phyloP scores from a whole-genome alignment of 2,797 vertebrate species.

The Momotus momota region DNA sequence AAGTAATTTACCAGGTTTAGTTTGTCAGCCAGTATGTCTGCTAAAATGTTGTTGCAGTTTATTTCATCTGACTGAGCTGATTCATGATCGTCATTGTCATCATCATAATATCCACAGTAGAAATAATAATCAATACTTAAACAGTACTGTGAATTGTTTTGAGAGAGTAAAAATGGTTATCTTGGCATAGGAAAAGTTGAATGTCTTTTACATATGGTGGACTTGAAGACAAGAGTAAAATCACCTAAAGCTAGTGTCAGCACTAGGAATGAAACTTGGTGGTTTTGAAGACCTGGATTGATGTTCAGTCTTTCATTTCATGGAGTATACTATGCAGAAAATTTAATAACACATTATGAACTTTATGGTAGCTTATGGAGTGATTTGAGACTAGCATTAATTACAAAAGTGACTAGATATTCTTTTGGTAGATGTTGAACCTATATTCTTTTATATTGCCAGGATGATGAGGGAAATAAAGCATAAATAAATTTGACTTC shows the following conservation, averaged over 20 bases:
- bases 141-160: not conserved
- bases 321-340: not conserved
- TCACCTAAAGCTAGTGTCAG: not conserved
- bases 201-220: fast-evolving
- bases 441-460: not conserved
- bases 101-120: not conserved
- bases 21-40: not conserved
- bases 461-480: not conserved
- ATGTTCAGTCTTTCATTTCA: not conserved
- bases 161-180: not conserved
- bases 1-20: not conserved
- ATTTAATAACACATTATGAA: not conserved
- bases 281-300: not conserved
- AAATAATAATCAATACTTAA: not conserved
- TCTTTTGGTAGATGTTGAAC: not conserved
- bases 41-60: not conserved
- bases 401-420: not conserved
- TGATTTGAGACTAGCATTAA: not conserved
- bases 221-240: not conserved
- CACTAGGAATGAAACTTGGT: not conserved
- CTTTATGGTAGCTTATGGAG: not conserved
- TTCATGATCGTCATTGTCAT: not conserved
- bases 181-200: not conserved
- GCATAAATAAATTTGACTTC: not conserved
- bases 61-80: not conserved